phyloP scores from a whole-genome alignment of 2,113 vertebrate genomes.

The Neogale vison region DNA sequence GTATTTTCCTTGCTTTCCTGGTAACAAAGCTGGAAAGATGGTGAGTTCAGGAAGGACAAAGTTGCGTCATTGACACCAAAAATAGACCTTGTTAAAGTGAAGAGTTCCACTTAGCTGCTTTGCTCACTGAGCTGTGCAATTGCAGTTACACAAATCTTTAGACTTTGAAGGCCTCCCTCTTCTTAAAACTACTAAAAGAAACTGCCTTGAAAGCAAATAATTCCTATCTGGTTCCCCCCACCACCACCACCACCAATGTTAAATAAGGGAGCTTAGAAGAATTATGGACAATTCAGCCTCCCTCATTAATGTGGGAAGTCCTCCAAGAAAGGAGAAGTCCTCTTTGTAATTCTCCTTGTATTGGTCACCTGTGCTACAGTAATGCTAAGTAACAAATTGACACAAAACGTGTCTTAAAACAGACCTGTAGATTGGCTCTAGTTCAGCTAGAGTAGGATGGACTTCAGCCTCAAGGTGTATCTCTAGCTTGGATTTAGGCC shows the following conservation, averaged over 20 bases:
- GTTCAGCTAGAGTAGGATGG: not conserved
- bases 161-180: constrained; percentile 34
- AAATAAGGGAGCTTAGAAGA: not conserved
- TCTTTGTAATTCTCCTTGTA: not conserved
- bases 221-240: not conserved
- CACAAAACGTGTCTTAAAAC: constrained; percentile 1
- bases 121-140: constrained; percentile 50
- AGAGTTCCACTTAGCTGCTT: constrained; percentile 44
- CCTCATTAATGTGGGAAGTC: not conserved
- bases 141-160: constrained; percentile 65
- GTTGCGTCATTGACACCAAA: constrained; percentile 40
- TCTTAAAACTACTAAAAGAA: constrained; percentile 43
- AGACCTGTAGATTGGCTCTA: not conserved
- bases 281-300: not conserved
- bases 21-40: constrained; percentile 55
- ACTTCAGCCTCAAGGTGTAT: not conserved
- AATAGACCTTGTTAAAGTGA: constrained; percentile 62
- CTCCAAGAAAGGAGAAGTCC: not conserved
- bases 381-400: constrained; percentile 26
- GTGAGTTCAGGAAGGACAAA: constrained; percentile 32
- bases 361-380: not conserved
- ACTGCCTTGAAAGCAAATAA: constrained; percentile 38
- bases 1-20: constrained; percentile 44
- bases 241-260: not conserved
- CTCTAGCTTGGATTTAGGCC: not conserved